Evolutionary conservation across 2,113 vertebrate species (phyloP).

Genomic region (Sturnira hondurensis): DNA sequence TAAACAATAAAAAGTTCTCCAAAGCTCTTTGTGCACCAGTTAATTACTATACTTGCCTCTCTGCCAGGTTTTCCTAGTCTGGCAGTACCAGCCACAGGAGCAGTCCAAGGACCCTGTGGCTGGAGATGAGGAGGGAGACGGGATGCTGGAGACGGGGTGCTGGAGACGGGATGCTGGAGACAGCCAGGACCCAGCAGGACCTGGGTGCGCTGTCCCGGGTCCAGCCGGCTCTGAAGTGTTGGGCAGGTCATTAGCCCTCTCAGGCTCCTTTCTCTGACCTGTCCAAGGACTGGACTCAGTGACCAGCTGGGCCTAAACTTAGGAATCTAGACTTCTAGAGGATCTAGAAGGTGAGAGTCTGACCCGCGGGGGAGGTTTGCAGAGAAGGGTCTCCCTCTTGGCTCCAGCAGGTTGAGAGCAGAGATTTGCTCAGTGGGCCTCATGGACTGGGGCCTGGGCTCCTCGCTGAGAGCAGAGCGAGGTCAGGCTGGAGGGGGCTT

Average conservation of each 20-base stretch:
- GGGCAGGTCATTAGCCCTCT: not conserved
- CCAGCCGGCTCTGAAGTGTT: not conserved
- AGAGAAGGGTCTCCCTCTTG: not conserved
- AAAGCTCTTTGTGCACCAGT: not conserved
- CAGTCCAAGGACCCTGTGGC: not conserved
- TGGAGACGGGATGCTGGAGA: too few relatives aligned
- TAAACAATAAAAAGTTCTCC: conserved; percentile 80
- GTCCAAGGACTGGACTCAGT: not conserved
- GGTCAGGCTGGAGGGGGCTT: not conserved
- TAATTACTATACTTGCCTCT: not conserved
- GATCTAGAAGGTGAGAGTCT: not conserved
- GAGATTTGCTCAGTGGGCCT: not conserved
- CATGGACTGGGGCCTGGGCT: fast-evolving
- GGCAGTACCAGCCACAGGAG: too few relatives aligned
- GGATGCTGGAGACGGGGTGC: too few relatives aligned
- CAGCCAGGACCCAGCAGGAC: not conserved
- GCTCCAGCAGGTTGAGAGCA: not conserved
- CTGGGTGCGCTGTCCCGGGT: not conserved
- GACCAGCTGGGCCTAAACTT: not conserved
- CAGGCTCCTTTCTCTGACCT: not conserved
- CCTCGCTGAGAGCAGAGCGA: not conserved
- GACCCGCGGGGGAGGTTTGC: not conserved
- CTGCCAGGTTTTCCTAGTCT: not conserved
- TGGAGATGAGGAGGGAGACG: too few relatives aligned
- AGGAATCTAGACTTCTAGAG: not conserved